phyloP scores from a whole-genome alignment of 2,113 vertebrate genomes.

The Heloderma charlesbogerti region DNA sequence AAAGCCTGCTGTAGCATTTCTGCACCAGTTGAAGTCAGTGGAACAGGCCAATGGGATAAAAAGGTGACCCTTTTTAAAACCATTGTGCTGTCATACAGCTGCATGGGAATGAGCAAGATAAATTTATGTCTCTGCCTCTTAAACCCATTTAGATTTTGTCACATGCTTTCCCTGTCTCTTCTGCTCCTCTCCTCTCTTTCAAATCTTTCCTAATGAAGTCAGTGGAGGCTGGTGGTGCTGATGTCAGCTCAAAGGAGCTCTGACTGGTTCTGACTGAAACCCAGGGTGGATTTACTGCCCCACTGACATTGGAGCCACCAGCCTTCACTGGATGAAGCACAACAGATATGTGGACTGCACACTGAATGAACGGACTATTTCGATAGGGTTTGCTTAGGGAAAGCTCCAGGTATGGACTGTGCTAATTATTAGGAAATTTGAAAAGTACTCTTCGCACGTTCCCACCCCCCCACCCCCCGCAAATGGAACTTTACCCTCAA shows the following conservation, averaged over 20 bases:
- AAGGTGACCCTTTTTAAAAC: neutral
- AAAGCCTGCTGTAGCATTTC: neutral
- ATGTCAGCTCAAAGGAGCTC: too few species aligned
- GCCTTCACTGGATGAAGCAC: too few species aligned
- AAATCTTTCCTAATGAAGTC: neutral
- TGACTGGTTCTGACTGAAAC: too few species aligned
- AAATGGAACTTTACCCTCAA: slow-evolving; percentile 7
- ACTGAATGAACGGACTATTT: neutral
- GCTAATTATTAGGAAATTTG: neutral
- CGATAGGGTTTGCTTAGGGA: neutral
- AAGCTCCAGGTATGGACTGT: neutral
- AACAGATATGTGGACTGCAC: neutral
- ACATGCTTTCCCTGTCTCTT: neutral
- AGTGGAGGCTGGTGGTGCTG: too few species aligned
- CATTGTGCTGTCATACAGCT: neutral
- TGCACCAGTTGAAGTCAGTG: neutral
- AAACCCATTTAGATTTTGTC: too few species aligned
- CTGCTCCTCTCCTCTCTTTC: neutral
- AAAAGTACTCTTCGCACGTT: too few species aligned
- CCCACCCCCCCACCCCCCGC: neutral
- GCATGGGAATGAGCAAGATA: neutral
- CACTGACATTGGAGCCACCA: too few species aligned
- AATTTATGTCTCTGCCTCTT: neutral
- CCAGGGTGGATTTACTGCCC: too few species aligned
- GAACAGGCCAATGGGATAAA: neutral